phyloP scores from a whole-genome alignment of 2,113 vertebrate genomes.

The Pterophyllum scalare region DNA sequence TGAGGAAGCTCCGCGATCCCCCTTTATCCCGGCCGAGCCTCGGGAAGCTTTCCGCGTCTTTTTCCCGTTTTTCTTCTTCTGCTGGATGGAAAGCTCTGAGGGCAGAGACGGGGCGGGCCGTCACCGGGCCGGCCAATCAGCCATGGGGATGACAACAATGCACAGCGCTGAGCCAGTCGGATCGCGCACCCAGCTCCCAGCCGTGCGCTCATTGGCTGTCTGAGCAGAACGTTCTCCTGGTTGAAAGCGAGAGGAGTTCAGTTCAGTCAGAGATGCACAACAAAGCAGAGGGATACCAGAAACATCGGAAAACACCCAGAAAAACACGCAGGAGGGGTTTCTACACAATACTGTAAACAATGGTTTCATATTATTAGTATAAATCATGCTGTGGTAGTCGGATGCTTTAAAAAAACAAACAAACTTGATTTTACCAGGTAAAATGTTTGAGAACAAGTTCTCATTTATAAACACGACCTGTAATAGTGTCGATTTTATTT shows the following conservation, averaged over 20 bases:
- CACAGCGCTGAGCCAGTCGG: conserved; percentile 27
- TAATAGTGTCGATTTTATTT: not conserved
- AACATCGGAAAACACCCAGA: not conserved
- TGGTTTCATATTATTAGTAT: too few relatives aligned
- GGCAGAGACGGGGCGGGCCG: conserved; percentile 36
- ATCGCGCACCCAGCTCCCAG: not conserved
- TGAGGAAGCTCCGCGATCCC: not conserved
- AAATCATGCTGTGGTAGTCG: too few relatives aligned
- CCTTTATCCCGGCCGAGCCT: not conserved
- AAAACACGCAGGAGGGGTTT: too few relatives aligned
- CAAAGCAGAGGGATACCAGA: not conserved
- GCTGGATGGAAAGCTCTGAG: conserved; percentile 31
- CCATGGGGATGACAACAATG: not conserved
- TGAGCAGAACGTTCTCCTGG: conserved; percentile 10
- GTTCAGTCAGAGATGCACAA: not conserved
- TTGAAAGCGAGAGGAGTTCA: conserved; percentile 35
- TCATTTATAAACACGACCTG: too few relatives aligned
- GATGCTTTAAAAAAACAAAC: too few relatives aligned
- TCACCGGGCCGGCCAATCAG: conserved; percentile 40
- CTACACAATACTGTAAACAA: too few relatives aligned
- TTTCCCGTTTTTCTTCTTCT: conserved; percentile 19
- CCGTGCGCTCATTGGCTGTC: conserved; percentile 37
- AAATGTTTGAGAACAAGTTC: too few relatives aligned
- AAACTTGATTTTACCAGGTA: too few relatives aligned
- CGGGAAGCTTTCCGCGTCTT: not conserved